Evolutionary conservation across 2,797 vertebrate species (phyloP), one percentile per base, ranked within the genome.

Genomic region (Xenentodon cancila): DNA sequence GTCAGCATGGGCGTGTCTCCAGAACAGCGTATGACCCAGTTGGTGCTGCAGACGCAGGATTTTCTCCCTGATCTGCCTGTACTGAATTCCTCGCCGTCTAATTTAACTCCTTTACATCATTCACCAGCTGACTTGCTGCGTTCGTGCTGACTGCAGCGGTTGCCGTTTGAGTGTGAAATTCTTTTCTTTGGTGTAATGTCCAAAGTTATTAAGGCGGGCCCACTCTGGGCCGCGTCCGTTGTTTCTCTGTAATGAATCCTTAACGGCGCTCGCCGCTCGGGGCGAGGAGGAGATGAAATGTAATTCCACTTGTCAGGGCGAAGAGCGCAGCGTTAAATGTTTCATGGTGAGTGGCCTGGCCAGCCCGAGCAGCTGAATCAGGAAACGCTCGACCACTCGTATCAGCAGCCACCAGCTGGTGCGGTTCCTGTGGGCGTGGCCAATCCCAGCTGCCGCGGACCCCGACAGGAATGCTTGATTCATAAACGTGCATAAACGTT

Each of bases 81-180:
- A n/a, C 27, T 9, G 15, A 11, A 2, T 53, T 49, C 47, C 25
- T 25, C 25, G 25, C 25, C 5, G 25, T 25, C 25, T 58, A 32
- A 67, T 68, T 30, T 0, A 16, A 18, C 17, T 49, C 1, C 12
- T 45, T 5, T 63, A 9, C 53, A 56, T 62, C 17, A 3, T 58
- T 34, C 19, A 30, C 54, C 53, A 43, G 17, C 15, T 46, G 21
- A 47, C 5, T 34, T 34, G 53, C 25, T 46, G 5, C 5, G 5
- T 22, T n/a, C 27, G 22, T 71, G 53, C 44, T 82, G 58, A 79
- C 52, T 15, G 48, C 61, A 56, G 50, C 50, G 7, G 65, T 45
- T 49, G n/a, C 25, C 64, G 20, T 27, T 30, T 65, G 15, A 17
- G 32, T 72, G 75, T 71, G 61, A 88, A 75, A 82, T 88, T 80